Percentiles rank a stretch among this genome's conserved stretches.
Evolutionary conservation across 1,140 invertebrate genomes (phyloP).

Genomic region (Heliothis virescens): DNA sequence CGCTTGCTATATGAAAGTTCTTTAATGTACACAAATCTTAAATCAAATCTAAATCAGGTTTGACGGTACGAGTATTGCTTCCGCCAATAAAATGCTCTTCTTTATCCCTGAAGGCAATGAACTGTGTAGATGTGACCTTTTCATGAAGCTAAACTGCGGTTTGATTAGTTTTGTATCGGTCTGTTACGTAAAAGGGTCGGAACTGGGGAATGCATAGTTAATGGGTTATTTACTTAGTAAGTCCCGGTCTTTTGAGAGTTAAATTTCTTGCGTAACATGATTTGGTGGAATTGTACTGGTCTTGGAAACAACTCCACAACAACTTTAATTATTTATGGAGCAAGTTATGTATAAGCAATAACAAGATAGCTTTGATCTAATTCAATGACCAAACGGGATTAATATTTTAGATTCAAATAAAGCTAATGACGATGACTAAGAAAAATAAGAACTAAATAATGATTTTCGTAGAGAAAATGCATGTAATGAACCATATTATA

Average conservation of each 20-base stretch:
- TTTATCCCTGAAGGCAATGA: conserved; percentile 61
- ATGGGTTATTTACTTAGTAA: conserved; percentile 35
- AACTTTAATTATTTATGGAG: neutral
- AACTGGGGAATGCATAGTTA: conserved; percentile 33
- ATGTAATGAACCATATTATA: neutral
- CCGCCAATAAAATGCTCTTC: conserved; percentile 78
- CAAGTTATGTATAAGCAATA: neutral
- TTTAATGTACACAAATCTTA: conserved; percentile 75
- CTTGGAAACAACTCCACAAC: neutral
- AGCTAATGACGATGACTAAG: neutral
- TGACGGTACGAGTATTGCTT: conserved; percentile 73
- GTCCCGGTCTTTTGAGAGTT: conserved; percentile 9
- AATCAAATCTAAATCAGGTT: conserved; percentile 82
- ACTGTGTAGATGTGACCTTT: conserved; percentile 21
- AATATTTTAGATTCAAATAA: neutral
- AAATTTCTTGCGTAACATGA: conserved; percentile 12
- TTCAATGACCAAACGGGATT: neutral
- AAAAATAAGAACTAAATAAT: neutral
- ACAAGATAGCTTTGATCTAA: neutral
- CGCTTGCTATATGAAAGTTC: conserved; percentile 60
- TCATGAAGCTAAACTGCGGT: conserved; percentile 30
- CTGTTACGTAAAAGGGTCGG: conserved; percentile 21
- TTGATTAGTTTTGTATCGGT: conserved; percentile 53
- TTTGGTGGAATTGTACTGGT: neutral
- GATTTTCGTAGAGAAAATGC: neutral